phyloP scores from a whole-genome alignment of 1,140 invertebrate species.

The Cherax destructor region DNA sequence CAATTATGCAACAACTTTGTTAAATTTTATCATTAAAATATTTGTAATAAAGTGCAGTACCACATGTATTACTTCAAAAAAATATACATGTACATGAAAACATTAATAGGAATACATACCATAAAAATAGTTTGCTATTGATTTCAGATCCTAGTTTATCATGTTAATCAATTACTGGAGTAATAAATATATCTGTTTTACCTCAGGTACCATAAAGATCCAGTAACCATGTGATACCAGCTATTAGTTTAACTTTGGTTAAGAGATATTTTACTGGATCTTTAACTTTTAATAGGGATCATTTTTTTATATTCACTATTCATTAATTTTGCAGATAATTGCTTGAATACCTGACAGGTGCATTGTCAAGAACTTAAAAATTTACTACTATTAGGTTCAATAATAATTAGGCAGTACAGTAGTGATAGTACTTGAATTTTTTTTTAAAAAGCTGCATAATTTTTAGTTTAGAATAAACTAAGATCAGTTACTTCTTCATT shows the following conservation, averaged over 20 bases:
- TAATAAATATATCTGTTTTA: background rate
- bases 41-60: no score
- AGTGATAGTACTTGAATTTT: background rate
- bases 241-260: background rate
- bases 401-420: background rate
- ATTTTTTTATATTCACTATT: background rate
- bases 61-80: no score
- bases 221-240: background rate
- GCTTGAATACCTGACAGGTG: background rate
- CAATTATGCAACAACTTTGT: background rate
- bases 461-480: background rate
- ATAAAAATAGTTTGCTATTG: no score
- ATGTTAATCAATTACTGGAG: background rate
- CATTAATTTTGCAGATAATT: background rate
- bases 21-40: no score
- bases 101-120: no score
- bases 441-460: background rate
- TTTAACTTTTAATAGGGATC: background rate
- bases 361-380: background rate
- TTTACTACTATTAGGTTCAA: background rate
- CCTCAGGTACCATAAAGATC: background rate
- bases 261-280: constrained; percentile 1
- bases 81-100: no score
- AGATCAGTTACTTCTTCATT: background rate
- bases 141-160: no score